Percentiles rank a stretch among this genome's conserved stretches.
Evolutionary conservation across 2,888 invertebrate species (phyloP).

Genomic region (Apodemia hepburni): DNA sequence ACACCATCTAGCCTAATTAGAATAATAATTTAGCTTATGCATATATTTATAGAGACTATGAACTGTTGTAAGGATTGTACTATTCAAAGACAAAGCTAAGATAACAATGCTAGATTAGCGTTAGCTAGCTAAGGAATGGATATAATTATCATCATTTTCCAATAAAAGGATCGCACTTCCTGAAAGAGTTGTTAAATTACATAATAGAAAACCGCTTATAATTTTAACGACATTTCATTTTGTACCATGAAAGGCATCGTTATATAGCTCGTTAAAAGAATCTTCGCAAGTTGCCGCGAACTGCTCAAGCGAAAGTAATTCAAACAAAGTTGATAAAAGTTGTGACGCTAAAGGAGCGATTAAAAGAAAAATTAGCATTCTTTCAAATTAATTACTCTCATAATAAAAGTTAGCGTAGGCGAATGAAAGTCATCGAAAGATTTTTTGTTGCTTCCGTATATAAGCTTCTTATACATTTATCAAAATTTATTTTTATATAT

Average conservation of each 20-base stretch:
- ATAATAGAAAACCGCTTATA: conserved; percentile 38
- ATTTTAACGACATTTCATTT: conserved; percentile 20
- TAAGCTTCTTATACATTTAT: conserved; percentile 6
- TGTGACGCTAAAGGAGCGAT: conserved; percentile 72
- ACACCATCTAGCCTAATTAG: no score
- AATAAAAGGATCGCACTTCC: conserved; percentile 10
- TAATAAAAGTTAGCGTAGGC: conserved; percentile 66
- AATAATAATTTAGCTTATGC: no score
- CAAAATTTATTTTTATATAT: not conserved
- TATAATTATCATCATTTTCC: not conserved
- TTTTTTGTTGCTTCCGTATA: conserved; percentile 34
- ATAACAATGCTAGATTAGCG: not conserved
- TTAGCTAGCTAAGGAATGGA: not conserved
- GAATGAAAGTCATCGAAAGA: conserved; percentile 49
- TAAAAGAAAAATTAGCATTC: conserved; percentile 77
- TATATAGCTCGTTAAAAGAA: conserved; percentile 24
- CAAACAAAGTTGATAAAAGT: conserved; percentile 78
- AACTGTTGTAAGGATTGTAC: no score
- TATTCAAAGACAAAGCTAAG: no score
- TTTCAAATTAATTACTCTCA: conserved; percentile 75
- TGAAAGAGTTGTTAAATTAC: conserved; percentile 39
- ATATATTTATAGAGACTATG: no score
- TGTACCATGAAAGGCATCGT: conserved; percentile 14
- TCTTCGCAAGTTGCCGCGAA: conserved; percentile 24
- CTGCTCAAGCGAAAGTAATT: conserved; percentile 61